A percentile compares a stretch with the other conserved stretches of the same genome.
Conservation (phyloP, 2,888 invertebrate genomes). For the Aphodius sticticus region DNA sequence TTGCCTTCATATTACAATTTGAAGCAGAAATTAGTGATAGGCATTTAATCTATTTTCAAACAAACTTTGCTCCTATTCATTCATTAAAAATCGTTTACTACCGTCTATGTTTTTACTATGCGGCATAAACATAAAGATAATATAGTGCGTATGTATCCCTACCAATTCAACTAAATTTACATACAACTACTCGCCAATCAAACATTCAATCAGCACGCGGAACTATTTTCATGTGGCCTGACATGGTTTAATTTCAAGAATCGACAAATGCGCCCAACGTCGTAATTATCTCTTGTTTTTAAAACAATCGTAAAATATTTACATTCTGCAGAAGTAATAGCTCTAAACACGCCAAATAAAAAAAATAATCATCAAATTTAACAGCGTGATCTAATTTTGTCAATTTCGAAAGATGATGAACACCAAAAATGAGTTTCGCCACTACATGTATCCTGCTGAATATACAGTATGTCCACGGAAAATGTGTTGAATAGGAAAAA, state of each 20-base stretch:
- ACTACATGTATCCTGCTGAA: not conserved
- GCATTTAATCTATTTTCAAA: too few species aligned
- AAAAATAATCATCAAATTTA: not conserved
- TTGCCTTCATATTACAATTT: too few species aligned
- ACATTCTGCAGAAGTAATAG: not conserved
- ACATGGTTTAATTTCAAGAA: slow-evolving; percentile 4
- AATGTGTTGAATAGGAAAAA: too few species aligned
- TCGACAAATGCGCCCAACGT: not conserved
- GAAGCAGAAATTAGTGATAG: too few species aligned
- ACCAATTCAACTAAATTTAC: not conserved
- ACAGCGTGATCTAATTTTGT: not conserved
- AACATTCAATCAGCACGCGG: not conserved
- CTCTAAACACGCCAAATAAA: not conserved
- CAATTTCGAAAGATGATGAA: not conserved
- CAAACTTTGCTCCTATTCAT: too few species aligned
- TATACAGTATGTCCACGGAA: too few species aligned
- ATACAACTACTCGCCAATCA: not conserved
- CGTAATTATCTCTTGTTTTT: slow-evolving; percentile 10
- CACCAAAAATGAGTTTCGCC: not conserved
- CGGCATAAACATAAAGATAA: not conserved
- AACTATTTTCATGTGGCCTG: not conserved
- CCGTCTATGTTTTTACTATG: too few species aligned
- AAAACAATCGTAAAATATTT: not conserved
- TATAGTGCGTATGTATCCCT: not conserved
- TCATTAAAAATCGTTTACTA: too few species aligned